These are phyloP conservation scores for Maniola jurtina DNA, from an alignment of 1,140 invertebrate species.

Conservation along the genomic window DNA sequence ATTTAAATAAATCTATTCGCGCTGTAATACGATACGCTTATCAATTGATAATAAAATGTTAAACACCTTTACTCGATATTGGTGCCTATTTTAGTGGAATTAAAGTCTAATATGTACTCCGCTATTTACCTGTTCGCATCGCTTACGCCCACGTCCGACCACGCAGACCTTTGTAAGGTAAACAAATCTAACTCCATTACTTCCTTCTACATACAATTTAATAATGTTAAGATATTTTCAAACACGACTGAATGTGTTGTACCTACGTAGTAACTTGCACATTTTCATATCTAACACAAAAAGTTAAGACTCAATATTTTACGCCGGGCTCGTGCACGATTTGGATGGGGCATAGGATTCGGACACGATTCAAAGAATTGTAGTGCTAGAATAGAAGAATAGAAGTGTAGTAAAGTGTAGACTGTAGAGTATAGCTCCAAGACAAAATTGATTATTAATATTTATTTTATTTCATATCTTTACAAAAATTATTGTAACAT, in stretches of 20 bases:
- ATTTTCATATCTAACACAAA: too few relatives aligned
- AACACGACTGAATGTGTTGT: background rate
- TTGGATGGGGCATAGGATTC: too few relatives aligned
- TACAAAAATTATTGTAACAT: too few relatives aligned
- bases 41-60: conserved; percentile 7
- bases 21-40: conserved; percentile 22
- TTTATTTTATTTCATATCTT: too few relatives aligned
- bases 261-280: too few relatives aligned
- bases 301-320: too few relatives aligned
- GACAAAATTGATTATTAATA: too few relatives aligned
- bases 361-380: too few relatives aligned
- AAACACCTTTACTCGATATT: conserved; percentile 1
- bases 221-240: conserved; percentile 19
- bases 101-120: conserved; percentile 20
- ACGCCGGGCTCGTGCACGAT: too few relatives aligned
- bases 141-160: conserved; percentile 24
- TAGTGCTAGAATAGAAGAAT: too few relatives aligned
- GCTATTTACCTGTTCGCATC: background rate
- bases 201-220: conserved; percentile 20
- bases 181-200: conserved; percentile 26
- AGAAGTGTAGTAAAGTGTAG: too few relatives aligned
- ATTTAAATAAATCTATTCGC: conserved; percentile 25
- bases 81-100: background rate
- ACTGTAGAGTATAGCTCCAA: too few relatives aligned
- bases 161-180: conserved; percentile 27